These are phyloP conservation scores for Aplysina aerophoba DNA, from an alignment of 37 sponge, comb jelly and placozoan genomes.

Conservation along the genomic window DNA sequence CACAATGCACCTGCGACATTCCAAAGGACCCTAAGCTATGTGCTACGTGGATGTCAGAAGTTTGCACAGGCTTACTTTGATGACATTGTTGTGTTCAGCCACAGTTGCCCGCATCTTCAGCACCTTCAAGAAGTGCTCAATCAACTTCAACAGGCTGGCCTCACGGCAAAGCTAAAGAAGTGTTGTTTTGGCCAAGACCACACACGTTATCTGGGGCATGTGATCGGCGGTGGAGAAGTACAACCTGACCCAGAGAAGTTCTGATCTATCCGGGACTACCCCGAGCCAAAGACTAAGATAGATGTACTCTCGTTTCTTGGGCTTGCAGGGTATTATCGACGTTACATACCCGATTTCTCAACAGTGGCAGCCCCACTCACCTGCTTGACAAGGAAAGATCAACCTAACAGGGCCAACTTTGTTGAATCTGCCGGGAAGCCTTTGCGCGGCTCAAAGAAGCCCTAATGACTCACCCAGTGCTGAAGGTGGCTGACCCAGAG, in stretches of 20 bases:
- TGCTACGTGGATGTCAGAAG: neutral
- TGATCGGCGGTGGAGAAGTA: constrained; percentile 34
- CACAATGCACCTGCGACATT: constrained; percentile 65
- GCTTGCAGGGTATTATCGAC: constrained; percentile 39
- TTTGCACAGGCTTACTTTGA: constrained; percentile 42
- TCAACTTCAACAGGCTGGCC: constrained; percentile 17
- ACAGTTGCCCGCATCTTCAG: constrained; percentile 49
- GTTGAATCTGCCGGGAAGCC: constrained; percentile 1
- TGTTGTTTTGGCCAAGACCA: constrained; percentile 7
- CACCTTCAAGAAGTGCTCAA: constrained; percentile 27
- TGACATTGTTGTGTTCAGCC: constrained; percentile 39
- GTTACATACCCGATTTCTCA: constrained; percentile 32
- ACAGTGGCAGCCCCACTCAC: constrained; percentile 40
- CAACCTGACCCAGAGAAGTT: constrained; percentile 36
- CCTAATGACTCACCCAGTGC: constrained; percentile 37
- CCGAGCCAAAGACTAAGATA: constrained; percentile 35
- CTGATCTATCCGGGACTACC: constrained; percentile 32
- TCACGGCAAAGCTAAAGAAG: constrained; percentile 35
- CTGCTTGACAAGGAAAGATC: constrained; percentile 24
- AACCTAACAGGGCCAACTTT: constrained; percentile 16
- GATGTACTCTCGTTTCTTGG: constrained; percentile 47
- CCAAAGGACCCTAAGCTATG: constrained; percentile 31
- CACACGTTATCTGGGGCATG: constrained; percentile 35
- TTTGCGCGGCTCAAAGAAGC: constrained; percentile 14
- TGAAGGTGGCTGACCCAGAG: constrained; percentile 38